These are phyloP conservation scores for Anolis apletophallus DNA, from an alignment of 2,797 vertebrate species.

Conservation along the genomic window DNA sequence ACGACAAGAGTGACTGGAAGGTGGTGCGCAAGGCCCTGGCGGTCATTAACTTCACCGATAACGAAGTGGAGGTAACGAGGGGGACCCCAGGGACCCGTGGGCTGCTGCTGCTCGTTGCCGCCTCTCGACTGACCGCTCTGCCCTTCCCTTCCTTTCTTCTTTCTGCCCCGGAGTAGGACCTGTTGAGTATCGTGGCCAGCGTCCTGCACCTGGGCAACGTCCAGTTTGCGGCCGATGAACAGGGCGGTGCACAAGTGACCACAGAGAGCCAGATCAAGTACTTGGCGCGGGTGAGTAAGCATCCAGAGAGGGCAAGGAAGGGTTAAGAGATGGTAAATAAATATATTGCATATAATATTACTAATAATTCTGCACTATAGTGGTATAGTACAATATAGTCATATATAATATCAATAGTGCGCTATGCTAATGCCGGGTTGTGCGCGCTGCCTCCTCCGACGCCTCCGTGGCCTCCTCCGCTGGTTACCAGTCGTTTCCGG, in stretches of 20 bases:
- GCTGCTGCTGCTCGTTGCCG: background rate
- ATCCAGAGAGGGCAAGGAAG: too few relatives aligned
- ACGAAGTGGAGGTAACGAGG: conserved; percentile 89
- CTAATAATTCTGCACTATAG: too few relatives aligned
- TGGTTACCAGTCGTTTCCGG: too few relatives aligned
- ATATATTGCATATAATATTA: too few relatives aligned
- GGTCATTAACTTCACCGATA: conserved; percentile 91
- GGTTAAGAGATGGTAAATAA: too few relatives aligned
- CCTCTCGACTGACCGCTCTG: too few relatives aligned
- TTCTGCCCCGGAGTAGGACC: conserved; percentile 78
- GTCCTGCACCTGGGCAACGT: conserved; percentile 96
- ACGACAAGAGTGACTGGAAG: conserved; percentile 97
- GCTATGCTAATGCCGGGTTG: too few relatives aligned
- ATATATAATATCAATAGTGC: too few relatives aligned
- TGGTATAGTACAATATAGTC: too few relatives aligned
- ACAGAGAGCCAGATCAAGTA: conserved; percentile 96
- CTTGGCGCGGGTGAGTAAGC: conserved; percentile 88
- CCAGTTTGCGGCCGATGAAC: conserved; percentile 90
- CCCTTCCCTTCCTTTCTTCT: background rate
- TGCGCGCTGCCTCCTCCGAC: too few relatives aligned
- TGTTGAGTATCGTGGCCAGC: conserved; percentile 94
- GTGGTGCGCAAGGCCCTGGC: conserved; percentile 89
- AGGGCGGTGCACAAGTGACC: conserved; percentile 88
- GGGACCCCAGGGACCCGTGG: background rate
- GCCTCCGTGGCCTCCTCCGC: too few relatives aligned